Conservation (phyloP, 2,888 invertebrate genomes). For the Pyrrhia umbra region DNA sequence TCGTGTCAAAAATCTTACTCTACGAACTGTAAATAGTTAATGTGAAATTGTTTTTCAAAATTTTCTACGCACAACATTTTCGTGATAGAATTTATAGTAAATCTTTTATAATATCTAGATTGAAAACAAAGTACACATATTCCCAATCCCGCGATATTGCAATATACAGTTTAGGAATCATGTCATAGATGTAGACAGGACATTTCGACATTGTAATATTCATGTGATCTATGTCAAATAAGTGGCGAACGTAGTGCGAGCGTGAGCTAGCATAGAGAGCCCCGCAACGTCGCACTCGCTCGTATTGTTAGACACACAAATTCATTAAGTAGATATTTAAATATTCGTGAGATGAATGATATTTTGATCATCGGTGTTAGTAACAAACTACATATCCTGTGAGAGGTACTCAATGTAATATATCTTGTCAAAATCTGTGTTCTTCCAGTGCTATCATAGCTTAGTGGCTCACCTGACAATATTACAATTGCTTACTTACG, state of each 20-base stretch:
- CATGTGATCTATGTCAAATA: slow-evolving; percentile 38
- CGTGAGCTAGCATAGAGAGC: background rate
- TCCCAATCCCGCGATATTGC: slow-evolving; percentile 47
- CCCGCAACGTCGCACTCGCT: slow-evolving; percentile 44
- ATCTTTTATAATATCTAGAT: slow-evolving; percentile 72
- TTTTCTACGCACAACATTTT: slow-evolving; percentile 88
- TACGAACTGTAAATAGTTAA: slow-evolving; percentile 78
- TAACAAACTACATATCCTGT: slow-evolving; percentile 83
- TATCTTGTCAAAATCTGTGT: slow-evolving; percentile 83
- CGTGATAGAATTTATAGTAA: slow-evolving; percentile 79
- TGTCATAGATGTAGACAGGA: slow-evolving; percentile 50
- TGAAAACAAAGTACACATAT: slow-evolving; percentile 67
- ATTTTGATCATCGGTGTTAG: slow-evolving; percentile 81
- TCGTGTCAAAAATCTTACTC: slow-evolving; percentile 71
- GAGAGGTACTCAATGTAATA: slow-evolving; percentile 70
- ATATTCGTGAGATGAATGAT: slow-evolving; percentile 70
- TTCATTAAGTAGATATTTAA: slow-evolving; percentile 64
- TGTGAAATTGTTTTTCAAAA: slow-evolving; percentile 75
- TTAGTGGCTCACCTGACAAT: slow-evolving; percentile 83
- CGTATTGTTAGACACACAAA: slow-evolving; percentile 61
- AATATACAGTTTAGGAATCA: slow-evolving; percentile 50
- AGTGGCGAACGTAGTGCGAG: slow-evolving; percentile 20
- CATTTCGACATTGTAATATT: slow-evolving; percentile 45
- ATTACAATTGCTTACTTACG: slow-evolving; percentile 64
- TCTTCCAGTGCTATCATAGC: slow-evolving; percentile 84